A percentile compares a stretch with the other conserved stretches of the same genome.
These are phyloP conservation scores for Eublepharis macularius DNA, from an alignment of 2,113 vertebrate species.

Conservation along the genomic window DNA sequence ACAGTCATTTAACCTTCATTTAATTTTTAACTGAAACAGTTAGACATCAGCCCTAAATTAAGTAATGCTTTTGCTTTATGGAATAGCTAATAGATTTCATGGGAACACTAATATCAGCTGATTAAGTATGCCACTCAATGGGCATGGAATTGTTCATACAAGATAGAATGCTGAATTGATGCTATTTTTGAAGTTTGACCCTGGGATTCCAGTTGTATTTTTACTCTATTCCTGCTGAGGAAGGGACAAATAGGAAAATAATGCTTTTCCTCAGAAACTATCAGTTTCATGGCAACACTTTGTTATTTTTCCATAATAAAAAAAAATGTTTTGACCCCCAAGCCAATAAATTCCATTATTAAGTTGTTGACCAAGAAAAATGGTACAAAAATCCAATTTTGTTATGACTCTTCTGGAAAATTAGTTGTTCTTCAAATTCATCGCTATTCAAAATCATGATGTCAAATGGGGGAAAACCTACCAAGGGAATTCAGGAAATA, in stretches of 20 bases:
- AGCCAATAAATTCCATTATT: neutral
- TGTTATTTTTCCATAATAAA: neutral
- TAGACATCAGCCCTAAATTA: accelerated
- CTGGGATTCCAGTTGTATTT: neutral
- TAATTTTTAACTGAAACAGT: neutral
- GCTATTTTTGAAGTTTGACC: neutral
- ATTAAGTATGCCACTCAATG: neutral
- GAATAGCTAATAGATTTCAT: neutral
- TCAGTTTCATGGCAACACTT: neutral
- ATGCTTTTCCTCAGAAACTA: neutral
- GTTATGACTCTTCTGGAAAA: neutral
- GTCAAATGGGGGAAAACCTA: neutral
- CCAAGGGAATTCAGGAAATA: neutral
- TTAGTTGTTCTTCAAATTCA: neutral
- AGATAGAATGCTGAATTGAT: conserved; percentile 9
- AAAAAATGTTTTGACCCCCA: neutral
- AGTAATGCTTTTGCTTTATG: neutral
- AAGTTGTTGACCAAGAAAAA: neutral
- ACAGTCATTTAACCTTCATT: neutral
- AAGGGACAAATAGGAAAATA: neutral
- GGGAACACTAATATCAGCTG: neutral
- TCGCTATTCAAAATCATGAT: neutral
- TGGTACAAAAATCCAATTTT: neutral
- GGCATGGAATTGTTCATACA: neutral
- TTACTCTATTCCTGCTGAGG: neutral